Conservation (phyloP, 23 tunicate genomes). For the Ascidia mentula region DNA sequence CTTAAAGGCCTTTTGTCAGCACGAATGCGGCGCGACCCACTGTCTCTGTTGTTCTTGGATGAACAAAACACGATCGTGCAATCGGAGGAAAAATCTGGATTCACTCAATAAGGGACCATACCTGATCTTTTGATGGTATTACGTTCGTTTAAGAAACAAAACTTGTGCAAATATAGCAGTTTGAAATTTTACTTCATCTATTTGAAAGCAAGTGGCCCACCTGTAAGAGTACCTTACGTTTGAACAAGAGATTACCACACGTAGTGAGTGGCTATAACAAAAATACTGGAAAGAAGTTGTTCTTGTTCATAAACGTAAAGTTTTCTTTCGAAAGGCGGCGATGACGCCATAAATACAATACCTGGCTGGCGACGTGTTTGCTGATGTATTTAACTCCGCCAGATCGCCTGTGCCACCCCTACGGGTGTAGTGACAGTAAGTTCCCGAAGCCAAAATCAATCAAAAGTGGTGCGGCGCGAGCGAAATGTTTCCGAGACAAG, state of each 20-base stretch:
- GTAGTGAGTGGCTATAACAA: too few species aligned
- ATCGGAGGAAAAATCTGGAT: background rate
- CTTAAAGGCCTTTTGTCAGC: background rate
- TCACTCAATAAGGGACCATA: background rate
- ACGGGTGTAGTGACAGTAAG: background rate
- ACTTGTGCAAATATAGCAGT: too few species aligned
- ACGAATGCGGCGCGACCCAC: slow-evolving; percentile 11
- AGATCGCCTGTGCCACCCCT: background rate
- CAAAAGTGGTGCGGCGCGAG: background rate
- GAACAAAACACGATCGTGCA: background rate
- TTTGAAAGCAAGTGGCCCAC: too few species aligned
- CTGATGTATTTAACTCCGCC: slow-evolving; percentile 17
- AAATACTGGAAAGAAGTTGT: too few species aligned
- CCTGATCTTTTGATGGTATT: background rate
- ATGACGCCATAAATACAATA: background rate
- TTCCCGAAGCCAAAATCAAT: background rate
- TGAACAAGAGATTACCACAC: too few species aligned
- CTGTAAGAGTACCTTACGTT: too few species aligned
- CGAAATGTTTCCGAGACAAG: background rate
- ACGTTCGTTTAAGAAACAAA: too few species aligned
- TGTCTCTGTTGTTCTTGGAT: slow-evolving; percentile 16
- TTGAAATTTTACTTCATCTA: too few species aligned
- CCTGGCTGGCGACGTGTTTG: slow-evolving; percentile 24
- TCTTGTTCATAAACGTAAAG: too few species aligned
- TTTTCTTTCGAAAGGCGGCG: too few species aligned